A percentile compares a stretch with the other conserved stretches of the same genome.
Evolutionary conservation across 2,113 vertebrate species (phyloP).

Genomic region (Lethenteron reissneri): DNA sequence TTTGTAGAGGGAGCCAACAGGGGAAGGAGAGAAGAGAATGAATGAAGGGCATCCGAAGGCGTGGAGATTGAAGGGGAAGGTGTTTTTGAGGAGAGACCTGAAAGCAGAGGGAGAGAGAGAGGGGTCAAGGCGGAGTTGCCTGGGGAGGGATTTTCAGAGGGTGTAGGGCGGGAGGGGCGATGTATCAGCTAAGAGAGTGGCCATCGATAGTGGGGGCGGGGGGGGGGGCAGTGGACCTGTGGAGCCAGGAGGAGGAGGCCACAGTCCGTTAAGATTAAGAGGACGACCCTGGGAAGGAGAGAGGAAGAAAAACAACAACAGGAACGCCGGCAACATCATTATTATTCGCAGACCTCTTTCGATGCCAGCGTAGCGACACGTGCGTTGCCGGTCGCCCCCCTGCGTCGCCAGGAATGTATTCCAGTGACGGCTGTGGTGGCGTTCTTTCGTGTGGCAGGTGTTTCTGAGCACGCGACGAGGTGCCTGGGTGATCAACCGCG

Average conservation of each 20-base stretch:
- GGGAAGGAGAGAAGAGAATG: too few species aligned
- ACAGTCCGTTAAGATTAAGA: not conserved
- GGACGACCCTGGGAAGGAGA: too few species aligned
- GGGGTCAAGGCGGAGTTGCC: not conserved
- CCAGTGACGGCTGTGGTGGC: too few species aligned
- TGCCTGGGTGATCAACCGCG: conserved; percentile 40
- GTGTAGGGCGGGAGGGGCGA: too few species aligned
- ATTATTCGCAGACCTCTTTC: not conserved
- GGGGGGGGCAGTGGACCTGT: not conserved
- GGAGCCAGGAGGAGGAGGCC: not conserved
- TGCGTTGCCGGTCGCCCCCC: not conserved
- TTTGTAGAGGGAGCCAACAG: too few species aligned
- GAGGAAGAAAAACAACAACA: too few species aligned
- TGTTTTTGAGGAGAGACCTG: not conserved
- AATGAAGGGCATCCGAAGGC: not conserved
- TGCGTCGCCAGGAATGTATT: not conserved
- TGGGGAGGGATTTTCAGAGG: too few species aligned
- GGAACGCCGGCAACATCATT: not conserved
- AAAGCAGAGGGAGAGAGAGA: not conserved
- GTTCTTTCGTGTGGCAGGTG: conserved; percentile 26
- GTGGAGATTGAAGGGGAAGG: not conserved
- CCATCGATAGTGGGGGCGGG: not conserved
- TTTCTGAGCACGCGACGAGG: conserved; percentile 64
- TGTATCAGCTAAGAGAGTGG: too few species aligned
- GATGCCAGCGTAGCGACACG: not conserved